A percentile compares a stretch with the other conserved stretches of the same genome.
These are phyloP conservation scores for Pluvianellus socialis DNA, from an alignment of 2,113 vertebrate genomes.

Conservation along the genomic window DNA sequence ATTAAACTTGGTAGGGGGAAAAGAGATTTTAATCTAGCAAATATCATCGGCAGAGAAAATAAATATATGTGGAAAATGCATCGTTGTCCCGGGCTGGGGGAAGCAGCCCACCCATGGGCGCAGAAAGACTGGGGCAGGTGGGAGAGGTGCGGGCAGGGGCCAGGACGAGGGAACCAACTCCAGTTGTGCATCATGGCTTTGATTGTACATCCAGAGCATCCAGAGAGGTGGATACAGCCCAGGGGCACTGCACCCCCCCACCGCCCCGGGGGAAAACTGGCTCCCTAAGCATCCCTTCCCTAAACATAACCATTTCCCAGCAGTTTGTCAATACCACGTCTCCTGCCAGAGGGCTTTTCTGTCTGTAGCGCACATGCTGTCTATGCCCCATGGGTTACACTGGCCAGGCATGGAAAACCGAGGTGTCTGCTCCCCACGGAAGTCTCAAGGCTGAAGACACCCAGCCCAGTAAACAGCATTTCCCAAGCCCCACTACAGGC, in stretches of 20 bases:
- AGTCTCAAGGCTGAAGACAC: neutral
- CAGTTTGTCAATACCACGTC: neutral
- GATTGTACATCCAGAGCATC: neutral
- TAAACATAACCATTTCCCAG: neutral
- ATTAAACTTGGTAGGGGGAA: neutral
- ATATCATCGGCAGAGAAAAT: neutral
- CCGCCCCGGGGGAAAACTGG: accelerated
- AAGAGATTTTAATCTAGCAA: neutral
- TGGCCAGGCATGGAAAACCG: neutral
- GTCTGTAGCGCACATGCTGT: accelerated
- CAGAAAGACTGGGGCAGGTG: neutral
- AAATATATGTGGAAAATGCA: neutral
- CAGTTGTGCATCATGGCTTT: neutral
- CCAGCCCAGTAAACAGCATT: neutral
- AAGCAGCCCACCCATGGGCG: neutral
- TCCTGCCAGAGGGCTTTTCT: neutral
- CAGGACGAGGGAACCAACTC: neutral
- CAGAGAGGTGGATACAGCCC: neutral
- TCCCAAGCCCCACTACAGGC: neutral
- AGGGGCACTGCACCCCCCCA: accelerated
- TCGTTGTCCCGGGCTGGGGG: accelerated
- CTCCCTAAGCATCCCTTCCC: neutral
- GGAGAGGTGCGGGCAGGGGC: neutral
- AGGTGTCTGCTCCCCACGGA: neutral
- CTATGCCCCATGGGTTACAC: accelerated